phyloP scores from a whole-genome alignment of 2,888 invertebrate species.

The Villa cingulata region DNA sequence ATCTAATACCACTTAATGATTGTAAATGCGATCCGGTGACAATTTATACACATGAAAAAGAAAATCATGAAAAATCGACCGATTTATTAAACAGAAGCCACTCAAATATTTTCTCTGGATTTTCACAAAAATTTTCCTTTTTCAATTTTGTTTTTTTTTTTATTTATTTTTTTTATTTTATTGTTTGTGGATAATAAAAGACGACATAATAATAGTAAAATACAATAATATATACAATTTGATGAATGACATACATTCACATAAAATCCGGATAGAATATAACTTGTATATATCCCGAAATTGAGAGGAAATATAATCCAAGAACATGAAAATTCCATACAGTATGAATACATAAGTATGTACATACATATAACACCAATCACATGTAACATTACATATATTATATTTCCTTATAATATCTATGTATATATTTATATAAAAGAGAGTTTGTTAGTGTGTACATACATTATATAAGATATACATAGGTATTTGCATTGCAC shows the following conservation, averaged over 20 bases:
- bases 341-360: background rate
- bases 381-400: too few relatives aligned
- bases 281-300: background rate
- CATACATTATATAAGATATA: too few relatives aligned
- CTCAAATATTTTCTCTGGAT: constrained; percentile 5
- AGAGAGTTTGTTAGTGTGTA: too few relatives aligned
- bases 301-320: constrained; percentile 9
- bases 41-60: constrained; percentile 5
- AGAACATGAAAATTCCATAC: constrained; percentile 8
- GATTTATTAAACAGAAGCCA: constrained; percentile 9
- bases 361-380: background rate
- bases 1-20: constrained; percentile 13
- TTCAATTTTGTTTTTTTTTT: background rate
- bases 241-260: background rate
- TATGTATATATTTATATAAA: too few relatives aligned
- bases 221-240: too few relatives aligned
- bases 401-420: too few relatives aligned
- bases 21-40: constrained; percentile 9
- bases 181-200: too few relatives aligned
- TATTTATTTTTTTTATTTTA: background rate
- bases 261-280: too few relatives aligned
- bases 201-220: too few relatives aligned
- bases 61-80: constrained; percentile 13
- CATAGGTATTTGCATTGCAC: too few relatives aligned
- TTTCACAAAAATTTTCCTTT: background rate